Evolutionary conservation across 1,140 invertebrate species (phyloP), one percentile per base, ranked within the genome.

Genomic region (Heliothis virescens): DNA sequence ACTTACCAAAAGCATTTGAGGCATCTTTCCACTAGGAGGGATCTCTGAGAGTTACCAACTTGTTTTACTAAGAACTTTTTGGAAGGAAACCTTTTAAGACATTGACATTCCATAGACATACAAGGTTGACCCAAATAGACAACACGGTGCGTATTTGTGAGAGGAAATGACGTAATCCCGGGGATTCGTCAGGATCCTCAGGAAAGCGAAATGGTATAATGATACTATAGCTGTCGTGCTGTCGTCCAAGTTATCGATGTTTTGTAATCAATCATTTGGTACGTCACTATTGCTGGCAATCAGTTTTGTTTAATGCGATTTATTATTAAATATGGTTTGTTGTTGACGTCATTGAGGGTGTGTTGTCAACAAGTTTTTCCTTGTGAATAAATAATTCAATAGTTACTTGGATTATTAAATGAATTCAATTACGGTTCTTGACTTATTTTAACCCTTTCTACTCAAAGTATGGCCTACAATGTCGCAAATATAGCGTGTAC

Each of bases 121-220:
- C 74, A 65, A n/a, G 48, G 47, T 76, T 76, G 74, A 76, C 74
- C 74, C 29, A 65, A 76, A 76, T 76, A 76, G 60, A 76, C 48
- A 76, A 60, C 34, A 50, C 74, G 48, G n/a, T 60, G 29, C 48
- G 74, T 65, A 65, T 76, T 76, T 76, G 74, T 76, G 18, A 15
- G 26, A 4, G 48, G 60, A 76, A 76, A 76, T 76, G 60, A 65
- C 47, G 60, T 76, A 53, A 76, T 76, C 60, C 74, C 21, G 26
- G 74, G 60, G 41, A 65, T 52, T 26, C 60, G 48, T 34, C 50
- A 41, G 12, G 15, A 76, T 53, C 60, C 48, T 53, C 26, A 3
- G 60, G 12, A 53, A 13, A 65, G 48, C 65, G 53, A 63, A 60
- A 76, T 63, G 21, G 59, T 34, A 15, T 62, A 52, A 63, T 63